These are phyloP conservation scores for Lithobates sylvaticus DNA, from an alignment of 2,797 vertebrate species.

Conservation along the genomic window DNA sequence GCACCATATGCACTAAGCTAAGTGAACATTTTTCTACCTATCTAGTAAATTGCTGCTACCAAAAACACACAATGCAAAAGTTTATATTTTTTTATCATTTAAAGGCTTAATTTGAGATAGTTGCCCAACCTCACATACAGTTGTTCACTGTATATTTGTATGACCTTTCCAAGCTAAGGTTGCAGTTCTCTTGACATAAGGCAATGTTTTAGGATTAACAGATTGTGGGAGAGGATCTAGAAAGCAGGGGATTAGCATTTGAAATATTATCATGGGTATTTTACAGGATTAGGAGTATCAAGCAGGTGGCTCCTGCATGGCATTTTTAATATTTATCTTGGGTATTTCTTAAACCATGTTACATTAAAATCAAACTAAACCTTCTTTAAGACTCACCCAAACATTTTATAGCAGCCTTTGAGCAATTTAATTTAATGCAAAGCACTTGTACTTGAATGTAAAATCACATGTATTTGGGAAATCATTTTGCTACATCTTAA, in stretches of 20 bases:
- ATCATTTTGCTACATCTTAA: no score
- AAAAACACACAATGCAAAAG: no score
- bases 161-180: neutral
- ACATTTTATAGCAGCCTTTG: no score
- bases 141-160: neutral
- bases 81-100: no score
- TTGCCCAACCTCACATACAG: neutral
- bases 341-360: neutral
- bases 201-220: conserved; percentile 21
- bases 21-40: no score
- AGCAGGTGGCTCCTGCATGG: conserved; percentile 4
- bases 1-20: no score
- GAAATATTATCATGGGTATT: conserved; percentile 36
- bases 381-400: neutral
- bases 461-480: no score
- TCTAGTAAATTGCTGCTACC: no score
- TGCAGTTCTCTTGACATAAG: conserved; percentile 3
- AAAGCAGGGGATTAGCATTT: conserved; percentile 13
- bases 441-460: no score
- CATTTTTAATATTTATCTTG: neutral
- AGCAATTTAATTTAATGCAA: no score
- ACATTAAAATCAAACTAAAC: neutral
- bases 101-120: neutral
- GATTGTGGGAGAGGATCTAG: conserved; percentile 7
- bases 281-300: conserved; percentile 36